These are phyloP conservation scores for Drosophila prostipennis DNA, from an alignment of 2,888 invertebrate species.

Conservation along the genomic window DNA sequence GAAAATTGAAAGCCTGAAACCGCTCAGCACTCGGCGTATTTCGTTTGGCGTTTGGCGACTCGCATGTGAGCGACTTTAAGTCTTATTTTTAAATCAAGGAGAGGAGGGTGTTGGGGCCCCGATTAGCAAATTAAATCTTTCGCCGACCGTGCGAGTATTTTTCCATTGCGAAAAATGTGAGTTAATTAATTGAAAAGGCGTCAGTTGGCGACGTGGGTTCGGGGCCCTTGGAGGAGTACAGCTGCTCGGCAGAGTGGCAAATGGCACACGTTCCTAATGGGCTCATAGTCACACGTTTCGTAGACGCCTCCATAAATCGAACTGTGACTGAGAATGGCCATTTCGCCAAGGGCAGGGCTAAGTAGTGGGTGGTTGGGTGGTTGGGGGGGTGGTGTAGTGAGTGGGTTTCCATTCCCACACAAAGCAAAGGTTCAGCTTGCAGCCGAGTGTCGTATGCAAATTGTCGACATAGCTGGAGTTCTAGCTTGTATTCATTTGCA, in stretches of 20 bases:
- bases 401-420: neutral
- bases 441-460: constrained; percentile 19
- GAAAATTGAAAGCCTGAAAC: constrained; percentile 52
- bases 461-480: constrained; percentile 21
- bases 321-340: constrained; percentile 14
- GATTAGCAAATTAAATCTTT: constrained; percentile 66
- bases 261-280: constrained; percentile 55
- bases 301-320: constrained; percentile 39
- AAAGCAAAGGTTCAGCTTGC: constrained; percentile 3
- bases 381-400: neutral
- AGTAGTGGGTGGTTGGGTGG: constrained; percentile 5
- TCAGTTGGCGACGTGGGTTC: constrained; percentile 6
- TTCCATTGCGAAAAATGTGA: constrained; percentile 54
- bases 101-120: constrained; percentile 32
- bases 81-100: constrained; percentile 60
- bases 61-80: constrained; percentile 37
- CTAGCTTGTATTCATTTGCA: constrained; percentile 32
- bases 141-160: constrained; percentile 54
- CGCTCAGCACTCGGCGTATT: constrained; percentile 22
- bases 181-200: constrained; percentile 63
- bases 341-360: constrained; percentile 19
- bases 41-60: constrained; percentile 5
- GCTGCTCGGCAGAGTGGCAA: constrained; percentile 12
- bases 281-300: constrained; percentile 54
- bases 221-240: constrained; percentile 29